phyloP scores from a whole-genome alignment of 2,797 vertebrate genomes.

The Iguana delicatissima region DNA sequence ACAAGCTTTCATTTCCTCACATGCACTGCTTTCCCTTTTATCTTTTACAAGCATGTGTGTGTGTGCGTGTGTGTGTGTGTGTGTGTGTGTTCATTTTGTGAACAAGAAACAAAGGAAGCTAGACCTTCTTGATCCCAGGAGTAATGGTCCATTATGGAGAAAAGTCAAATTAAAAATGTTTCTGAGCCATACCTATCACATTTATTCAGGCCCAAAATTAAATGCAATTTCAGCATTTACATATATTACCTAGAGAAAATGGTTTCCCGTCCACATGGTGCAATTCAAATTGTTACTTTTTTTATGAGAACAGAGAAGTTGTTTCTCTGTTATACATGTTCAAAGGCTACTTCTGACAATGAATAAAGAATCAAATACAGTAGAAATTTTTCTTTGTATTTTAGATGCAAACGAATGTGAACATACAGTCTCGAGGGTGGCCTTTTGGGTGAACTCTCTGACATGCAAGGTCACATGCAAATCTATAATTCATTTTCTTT shows the following conservation, averaged over 20 bases:
- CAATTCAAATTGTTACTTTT: constrained; percentile 18
- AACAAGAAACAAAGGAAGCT: neutral
- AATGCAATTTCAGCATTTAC: constrained; percentile 22
- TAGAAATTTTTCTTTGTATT: neutral
- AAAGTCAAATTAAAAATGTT: neutral
- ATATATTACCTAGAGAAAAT: constrained; percentile 16
- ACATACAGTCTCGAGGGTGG: constrained; percentile 10
- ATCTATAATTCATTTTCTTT: constrained; percentile 41
- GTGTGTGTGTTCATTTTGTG: neutral
- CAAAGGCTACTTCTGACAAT: neutral
- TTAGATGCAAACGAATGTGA: constrained; percentile 33
- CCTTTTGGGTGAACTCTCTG: neutral
- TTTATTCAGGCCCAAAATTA: constrained; percentile 14
- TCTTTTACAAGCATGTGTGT: neutral
- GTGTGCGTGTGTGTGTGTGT: neutral
- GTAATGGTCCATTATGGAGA: neutral
- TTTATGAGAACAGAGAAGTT: constrained; percentile 24
- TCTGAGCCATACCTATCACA: neutral
- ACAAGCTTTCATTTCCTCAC: neutral
- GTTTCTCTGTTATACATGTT: neutral
- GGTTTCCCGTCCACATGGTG: neutral
- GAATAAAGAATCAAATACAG: neutral
- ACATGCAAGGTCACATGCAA: constrained; percentile 38
- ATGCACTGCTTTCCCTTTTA: neutral
- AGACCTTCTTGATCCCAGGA: neutral